Percentiles rank a stretch among this genome's conserved stretches.
These are phyloP conservation scores for Papilio helenus DNA, from an alignment of 1,140 invertebrate species.

Conservation along the genomic window DNA sequence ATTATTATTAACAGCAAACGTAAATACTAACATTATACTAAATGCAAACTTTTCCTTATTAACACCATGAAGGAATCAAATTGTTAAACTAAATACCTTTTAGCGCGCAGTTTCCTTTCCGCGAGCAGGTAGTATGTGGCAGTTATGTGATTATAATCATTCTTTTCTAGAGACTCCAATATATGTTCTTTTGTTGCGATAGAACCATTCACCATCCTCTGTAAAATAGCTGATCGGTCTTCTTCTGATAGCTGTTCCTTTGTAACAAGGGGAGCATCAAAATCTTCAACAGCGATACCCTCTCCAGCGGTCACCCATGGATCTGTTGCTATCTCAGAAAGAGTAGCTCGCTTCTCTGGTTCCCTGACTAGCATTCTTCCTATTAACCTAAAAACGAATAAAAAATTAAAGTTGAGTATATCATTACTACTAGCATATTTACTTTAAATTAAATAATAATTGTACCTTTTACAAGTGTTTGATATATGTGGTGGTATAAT, in stretches of 20 bases:
- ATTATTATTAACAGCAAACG: too few species aligned
- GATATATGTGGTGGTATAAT: conserved; percentile 95
- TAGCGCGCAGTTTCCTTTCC: conserved; percentile 93
- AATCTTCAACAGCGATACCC: conserved; percentile 74
- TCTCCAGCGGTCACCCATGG: conserved; percentile 90
- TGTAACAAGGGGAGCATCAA: conserved; percentile 74
- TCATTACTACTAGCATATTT: conserved; percentile 10
- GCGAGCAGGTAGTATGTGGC: conserved; percentile 99
- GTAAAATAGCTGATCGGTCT: conserved; percentile 95
- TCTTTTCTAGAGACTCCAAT: conserved; percentile 94
- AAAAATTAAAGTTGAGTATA: conserved; percentile 29
- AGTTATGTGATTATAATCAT: conserved; percentile 99
- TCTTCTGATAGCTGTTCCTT: conserved; percentile 87
- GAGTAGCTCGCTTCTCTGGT: conserved; percentile 93
- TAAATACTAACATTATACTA: too few species aligned
- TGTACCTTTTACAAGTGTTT: conserved; percentile 91
- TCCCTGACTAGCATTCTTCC: conserved; percentile 95
- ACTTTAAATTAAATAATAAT: conserved; percentile 26
- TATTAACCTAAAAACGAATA: conserved; percentile 88
- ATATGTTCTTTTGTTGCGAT: conserved; percentile 98
- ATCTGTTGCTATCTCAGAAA: conserved; percentile 95
- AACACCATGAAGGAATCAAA: neutral
- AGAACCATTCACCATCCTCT: conserved; percentile 97
- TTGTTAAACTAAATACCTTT: conserved; percentile 68
- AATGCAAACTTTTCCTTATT: too few species aligned